phyloP scores from a whole-genome alignment of 2,113 vertebrate genomes.

The Gyps fulvus region DNA sequence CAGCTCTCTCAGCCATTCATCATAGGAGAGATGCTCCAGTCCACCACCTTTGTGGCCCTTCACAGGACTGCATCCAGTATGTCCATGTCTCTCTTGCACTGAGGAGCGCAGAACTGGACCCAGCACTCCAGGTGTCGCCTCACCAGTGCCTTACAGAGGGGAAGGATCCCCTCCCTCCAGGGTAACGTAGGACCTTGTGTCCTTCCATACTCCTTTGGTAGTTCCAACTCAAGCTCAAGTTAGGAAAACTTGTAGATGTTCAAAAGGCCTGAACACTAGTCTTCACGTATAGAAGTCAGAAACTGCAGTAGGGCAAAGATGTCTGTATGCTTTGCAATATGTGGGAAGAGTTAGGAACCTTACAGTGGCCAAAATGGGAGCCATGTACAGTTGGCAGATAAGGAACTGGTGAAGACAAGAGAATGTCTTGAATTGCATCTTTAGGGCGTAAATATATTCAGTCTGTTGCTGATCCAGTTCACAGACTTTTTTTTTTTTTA shows the following conservation, averaged over 20 bases:
- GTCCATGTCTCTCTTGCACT: background rate
- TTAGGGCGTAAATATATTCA: background rate
- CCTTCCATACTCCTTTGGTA: background rate
- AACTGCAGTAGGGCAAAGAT: background rate
- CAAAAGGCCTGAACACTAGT: background rate
- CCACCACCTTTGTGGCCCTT: background rate
- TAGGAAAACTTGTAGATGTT: background rate
- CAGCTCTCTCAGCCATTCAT: background rate
- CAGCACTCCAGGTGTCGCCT: background rate
- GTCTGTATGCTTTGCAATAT: background rate
- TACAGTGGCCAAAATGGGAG: background rate
- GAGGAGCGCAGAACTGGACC: background rate
- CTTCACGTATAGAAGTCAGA: background rate
- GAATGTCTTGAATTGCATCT: background rate
- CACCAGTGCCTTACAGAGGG: background rate
- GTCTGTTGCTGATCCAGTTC: background rate
- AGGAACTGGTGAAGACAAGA: background rate
- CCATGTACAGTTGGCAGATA: background rate
- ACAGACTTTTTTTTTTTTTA: background rate
- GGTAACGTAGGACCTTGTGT: background rate
- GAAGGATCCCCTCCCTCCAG: background rate
- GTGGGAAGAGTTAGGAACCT: background rate
- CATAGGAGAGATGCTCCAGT: background rate
- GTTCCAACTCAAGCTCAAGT: background rate
- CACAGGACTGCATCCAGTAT: background rate